Percentiles rank a stretch among this genome's conserved stretches.
Evolutionary conservation across 1,140 invertebrate genomes (phyloP).

Genomic region (Tetraneura akinire): DNA sequence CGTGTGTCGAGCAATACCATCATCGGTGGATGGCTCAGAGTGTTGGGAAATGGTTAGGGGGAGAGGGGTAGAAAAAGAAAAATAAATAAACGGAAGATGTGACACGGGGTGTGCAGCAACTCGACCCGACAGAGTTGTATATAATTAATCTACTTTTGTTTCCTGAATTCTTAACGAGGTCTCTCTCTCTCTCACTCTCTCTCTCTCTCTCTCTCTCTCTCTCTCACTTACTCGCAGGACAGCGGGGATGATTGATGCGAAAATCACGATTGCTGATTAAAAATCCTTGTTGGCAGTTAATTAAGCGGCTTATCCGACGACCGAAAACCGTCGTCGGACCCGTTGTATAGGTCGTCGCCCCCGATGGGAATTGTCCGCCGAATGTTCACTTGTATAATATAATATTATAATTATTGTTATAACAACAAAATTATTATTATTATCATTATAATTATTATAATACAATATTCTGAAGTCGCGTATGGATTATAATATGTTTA

Average conservation of each 20-base stretch:
- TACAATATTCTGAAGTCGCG: too few relatives aligned
- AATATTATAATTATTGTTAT: not conserved
- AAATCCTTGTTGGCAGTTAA: slow-evolving; percentile 47
- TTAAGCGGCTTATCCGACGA: slow-evolving; percentile 39
- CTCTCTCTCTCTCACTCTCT: slow-evolving; percentile 14
- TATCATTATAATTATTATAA: too few relatives aligned
- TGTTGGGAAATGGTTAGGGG: not conserved
- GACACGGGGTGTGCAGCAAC: not conserved
- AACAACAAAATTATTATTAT: too few relatives aligned
- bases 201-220: not conserved
- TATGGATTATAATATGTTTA: not conserved
- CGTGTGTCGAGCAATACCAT: slow-evolving; percentile 11
- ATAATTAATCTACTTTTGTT: slow-evolving; percentile 51
- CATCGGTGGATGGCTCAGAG: not conserved
- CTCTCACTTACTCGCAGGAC: not conserved
- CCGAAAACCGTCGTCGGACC: not conserved
- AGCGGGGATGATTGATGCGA: slow-evolving; percentile 44
- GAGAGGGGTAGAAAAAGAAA: slow-evolving; percentile 4
- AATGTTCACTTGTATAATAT: not conserved
- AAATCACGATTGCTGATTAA: slow-evolving; percentile 48
- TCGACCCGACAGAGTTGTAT: slow-evolving; percentile 30
- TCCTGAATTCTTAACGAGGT: slow-evolving; percentile 48
- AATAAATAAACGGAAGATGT: slow-evolving; percentile 33
- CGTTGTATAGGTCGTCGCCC: not conserved
- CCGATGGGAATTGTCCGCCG: slow-evolving; percentile 15